phyloP scores from a whole-genome alignment of 2,888 invertebrate genomes.

The Torymus tubicola region DNA sequence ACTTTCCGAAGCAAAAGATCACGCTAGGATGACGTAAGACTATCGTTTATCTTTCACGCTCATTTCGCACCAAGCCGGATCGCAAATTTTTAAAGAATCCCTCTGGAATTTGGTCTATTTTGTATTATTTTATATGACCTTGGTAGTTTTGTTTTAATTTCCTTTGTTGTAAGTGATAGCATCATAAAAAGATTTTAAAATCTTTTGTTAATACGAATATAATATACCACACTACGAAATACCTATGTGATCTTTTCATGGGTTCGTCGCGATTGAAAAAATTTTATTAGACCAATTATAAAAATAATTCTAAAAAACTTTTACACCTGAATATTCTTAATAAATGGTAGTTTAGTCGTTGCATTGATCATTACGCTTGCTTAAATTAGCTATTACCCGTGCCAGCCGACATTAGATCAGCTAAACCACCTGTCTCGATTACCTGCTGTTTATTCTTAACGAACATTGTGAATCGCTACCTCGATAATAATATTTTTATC shows the following conservation, averaged over 20 bases:
- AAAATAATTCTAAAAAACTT: too few species aligned
- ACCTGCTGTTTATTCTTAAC: not conserved
- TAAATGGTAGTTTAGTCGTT: not conserved
- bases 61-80: constrained; percentile 22
- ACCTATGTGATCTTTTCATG: too few species aligned
- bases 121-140: constrained; percentile 6
- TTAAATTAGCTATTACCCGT: constrained; percentile 27
- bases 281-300: too few species aligned
- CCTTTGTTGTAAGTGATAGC: too few species aligned
- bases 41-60: constrained; percentile 48
- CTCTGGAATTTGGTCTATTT: constrained; percentile 17
- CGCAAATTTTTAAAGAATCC: constrained; percentile 21
- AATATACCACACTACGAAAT: too few species aligned
- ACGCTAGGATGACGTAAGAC: constrained; percentile 48
- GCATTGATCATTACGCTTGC: not conserved
- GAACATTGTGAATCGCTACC: not conserved
- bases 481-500: not conserved
- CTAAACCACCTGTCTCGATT: not conserved
- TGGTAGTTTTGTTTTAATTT: not conserved
- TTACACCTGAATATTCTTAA: not conserved
- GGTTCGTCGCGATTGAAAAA: too few species aligned
- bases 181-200: too few species aligned
- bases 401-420: not conserved
- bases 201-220: too few species aligned
- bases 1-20: constrained; percentile 37